Evolutionary conservation across 2,797 vertebrate species (phyloP).

Genomic region (Gymnopithys bicolor): DNA sequence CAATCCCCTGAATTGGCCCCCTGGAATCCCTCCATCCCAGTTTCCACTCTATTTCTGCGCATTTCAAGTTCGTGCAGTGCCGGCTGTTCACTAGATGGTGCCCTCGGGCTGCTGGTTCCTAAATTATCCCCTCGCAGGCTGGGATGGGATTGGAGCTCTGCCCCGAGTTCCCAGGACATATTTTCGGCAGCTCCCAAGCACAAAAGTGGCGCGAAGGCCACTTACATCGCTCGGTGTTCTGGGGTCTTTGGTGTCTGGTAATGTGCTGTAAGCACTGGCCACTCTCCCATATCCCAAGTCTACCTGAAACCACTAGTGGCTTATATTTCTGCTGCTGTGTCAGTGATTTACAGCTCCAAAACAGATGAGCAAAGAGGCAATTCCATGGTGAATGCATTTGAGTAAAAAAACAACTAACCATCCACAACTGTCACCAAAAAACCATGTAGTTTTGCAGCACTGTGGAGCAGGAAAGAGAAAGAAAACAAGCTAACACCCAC

Average conservation of each 20-base stretch:
- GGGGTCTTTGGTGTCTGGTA: neutral
- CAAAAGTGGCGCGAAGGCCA: rapidly evolving
- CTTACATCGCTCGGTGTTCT: rapidly evolving
- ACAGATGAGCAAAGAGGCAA: neutral
- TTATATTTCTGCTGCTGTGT: neutral
- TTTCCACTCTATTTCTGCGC: neutral
- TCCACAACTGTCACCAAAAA: neutral
- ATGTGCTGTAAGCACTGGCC: rapidly evolving
- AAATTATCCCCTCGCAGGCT: neutral
- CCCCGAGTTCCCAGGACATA: neutral
- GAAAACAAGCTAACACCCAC: neutral
- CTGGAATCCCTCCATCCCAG: rapidly evolving
- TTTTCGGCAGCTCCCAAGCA: neutral
- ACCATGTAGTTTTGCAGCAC: neutral
- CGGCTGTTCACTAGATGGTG: slow-evolving; percentile 63
- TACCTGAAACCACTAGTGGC: neutral
- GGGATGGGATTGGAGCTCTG: neutral
- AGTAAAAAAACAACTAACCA: neutral
- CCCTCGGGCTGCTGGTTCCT: slow-evolving; percentile 45
- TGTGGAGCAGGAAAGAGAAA: rapidly evolving
- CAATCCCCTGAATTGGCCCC: neutral
- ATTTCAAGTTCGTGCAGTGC: neutral
- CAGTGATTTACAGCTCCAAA: neutral
- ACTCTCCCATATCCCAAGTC: neutral
- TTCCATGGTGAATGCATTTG: neutral